Evolutionary conservation across 2,888 invertebrate genomes (phyloP).

Genomic region (Yponomeuta sedellus): DNA sequence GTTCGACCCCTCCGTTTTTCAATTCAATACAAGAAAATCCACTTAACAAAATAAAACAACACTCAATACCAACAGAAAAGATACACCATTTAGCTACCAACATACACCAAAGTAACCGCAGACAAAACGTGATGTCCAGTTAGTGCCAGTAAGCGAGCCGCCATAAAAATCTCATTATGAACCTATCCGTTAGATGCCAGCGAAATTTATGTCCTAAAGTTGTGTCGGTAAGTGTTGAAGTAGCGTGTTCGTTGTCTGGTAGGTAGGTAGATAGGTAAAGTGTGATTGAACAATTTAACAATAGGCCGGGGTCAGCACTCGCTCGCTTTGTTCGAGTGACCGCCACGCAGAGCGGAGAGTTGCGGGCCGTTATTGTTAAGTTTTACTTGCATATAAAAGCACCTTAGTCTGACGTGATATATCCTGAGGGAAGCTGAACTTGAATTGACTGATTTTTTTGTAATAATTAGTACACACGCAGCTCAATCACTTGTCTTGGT

Average conservation of each 20-base stretch:
- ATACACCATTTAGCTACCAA: neutral
- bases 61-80: neutral
- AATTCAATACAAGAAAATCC: neutral
- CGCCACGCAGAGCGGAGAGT: neutral
- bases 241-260: neutral
- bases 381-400: too few relatives aligned
- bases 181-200: neutral
- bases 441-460: too few relatives aligned
- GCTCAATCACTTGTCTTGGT: too few relatives aligned
- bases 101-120: neutral
- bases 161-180: neutral
- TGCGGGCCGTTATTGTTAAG: too few relatives aligned
- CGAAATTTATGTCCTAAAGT: neutral
- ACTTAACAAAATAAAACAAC: neutral
- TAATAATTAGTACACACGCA: too few relatives aligned
- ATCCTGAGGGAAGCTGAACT: too few relatives aligned
- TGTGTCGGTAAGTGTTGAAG: neutral
- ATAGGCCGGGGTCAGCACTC: slow-evolving; percentile 38
- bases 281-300: slow-evolving; percentile 29
- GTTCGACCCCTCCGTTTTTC: too few relatives aligned
- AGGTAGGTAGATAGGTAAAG: slow-evolving; percentile 8
- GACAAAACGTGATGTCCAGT: neutral
- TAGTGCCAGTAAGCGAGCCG: neutral
- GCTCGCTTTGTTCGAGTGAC: slow-evolving; percentile 32
- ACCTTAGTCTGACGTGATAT: too few relatives aligned